Evolutionary conservation across 2,113 vertebrate species (phyloP), one percentile per base, ranked within the genome.

Genomic region (Pseudorhombus dupliciocellatus): DNA sequence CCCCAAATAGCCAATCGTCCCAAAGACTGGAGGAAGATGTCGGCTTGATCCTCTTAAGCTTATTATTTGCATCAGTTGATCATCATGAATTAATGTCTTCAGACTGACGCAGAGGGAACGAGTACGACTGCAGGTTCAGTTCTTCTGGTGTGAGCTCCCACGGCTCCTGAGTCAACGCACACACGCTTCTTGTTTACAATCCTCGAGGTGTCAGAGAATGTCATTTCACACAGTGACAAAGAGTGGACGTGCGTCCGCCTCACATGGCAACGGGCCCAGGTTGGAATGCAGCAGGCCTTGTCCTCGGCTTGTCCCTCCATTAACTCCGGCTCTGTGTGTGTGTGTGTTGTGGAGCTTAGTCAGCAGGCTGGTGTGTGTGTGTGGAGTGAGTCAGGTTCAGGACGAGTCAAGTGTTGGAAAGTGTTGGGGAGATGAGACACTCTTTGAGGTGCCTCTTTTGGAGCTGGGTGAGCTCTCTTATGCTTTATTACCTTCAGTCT

Each of bases 281-380:
- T 73, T 77, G 18, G 77, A 77, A n/a, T n/a, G 46, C 61, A 63
- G 46, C 61, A 44, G 77, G 73, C 54, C 55, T 70, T 26, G 31
- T 46, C 78, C 80, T 70, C 34, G 70, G 67, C 72, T 79, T 24
- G 20, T 77, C 84, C 79, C 72, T 80, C 80, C 77, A 85, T 85
- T 83, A 83, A 79, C 80, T 54, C 44, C 18, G 7, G 55, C 9
- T 25, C 51, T 53, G 51, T 53, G 22, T 53, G 16, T 53, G 51
- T 53, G 22, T 53, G 16, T 75, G 40, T 40, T 71, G 50, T 70
- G 16, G 46, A 48, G 46, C 46, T n/a, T 6, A 48, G 46, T 48
- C 46, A 48, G 46, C 46, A 48, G 46, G 46, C 16, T n/a, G 4
- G 46, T 16, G 31, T 57, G 52, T 58, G 14, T 18, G 54, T 34